Conservation (phyloP, 2,797 vertebrate genomes). For the Myioborus melanocephalus region DNA sequence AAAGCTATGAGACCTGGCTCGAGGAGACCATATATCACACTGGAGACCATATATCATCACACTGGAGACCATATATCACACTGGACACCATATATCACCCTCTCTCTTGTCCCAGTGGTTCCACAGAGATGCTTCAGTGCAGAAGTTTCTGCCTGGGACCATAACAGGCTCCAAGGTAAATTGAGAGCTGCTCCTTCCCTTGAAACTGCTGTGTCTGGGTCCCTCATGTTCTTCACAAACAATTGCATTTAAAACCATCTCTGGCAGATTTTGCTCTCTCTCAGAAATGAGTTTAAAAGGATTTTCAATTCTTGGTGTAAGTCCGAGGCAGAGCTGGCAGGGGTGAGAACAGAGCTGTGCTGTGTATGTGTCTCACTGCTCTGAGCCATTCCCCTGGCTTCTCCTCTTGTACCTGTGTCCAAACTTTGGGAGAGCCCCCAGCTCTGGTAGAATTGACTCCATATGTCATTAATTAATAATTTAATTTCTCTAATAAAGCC, state of each 20-base stretch:
- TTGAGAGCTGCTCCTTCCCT: background rate
- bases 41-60: background rate
- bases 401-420: background rate
- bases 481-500: background rate
- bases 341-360: background rate
- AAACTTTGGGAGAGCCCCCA: background rate
- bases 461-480: background rate
- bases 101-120: background rate
- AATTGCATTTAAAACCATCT: background rate
- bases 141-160: background rate
- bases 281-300: background rate
- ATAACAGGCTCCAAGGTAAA: background rate
- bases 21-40: background rate
- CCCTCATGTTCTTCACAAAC: constrained; percentile 6
- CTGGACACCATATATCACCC: background rate
- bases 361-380: background rate
- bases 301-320: background rate
- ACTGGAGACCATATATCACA: too few species aligned
- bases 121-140: background rate
- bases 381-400: background rate
- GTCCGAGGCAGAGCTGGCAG: background rate
- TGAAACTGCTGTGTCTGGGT: background rate
- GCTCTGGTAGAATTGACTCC: background rate
- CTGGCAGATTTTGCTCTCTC: background rate
- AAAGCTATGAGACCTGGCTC: background rate